Percentiles rank a stretch among this genome's conserved stretches.
These are phyloP conservation scores for Peromyscus aztecus DNA, from an alignment of 2,797 vertebrate genomes.

Conservation along the genomic window DNA sequence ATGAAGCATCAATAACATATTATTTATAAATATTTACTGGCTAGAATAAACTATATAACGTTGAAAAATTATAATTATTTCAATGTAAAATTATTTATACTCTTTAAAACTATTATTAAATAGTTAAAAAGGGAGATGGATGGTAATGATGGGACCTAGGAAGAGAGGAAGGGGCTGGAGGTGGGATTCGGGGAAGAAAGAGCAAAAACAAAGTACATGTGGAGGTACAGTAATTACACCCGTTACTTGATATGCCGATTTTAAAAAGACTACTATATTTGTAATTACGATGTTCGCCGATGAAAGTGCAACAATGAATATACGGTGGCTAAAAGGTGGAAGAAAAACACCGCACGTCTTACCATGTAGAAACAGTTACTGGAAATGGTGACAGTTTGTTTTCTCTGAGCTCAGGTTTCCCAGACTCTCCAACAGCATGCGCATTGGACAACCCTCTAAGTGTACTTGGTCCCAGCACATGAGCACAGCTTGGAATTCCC, in stretches of 20 bases:
- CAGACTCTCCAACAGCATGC: background rate
- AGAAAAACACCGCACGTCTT: background rate
- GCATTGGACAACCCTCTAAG: background rate
- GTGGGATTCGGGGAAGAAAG: background rate
- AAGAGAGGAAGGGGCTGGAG: background rate
- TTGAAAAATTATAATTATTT: background rate
- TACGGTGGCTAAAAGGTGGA: background rate
- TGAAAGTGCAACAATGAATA: background rate
- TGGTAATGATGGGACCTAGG: background rate
- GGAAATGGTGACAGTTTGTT: background rate
- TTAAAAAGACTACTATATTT: background rate
- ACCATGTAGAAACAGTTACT: background rate
- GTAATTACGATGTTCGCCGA: background rate
- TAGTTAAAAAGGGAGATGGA: background rate
- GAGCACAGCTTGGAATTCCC: background rate
- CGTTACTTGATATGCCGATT: background rate
- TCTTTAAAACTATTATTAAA: background rate
- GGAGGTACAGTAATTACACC: background rate
- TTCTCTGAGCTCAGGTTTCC: background rate
- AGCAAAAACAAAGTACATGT: background rate
- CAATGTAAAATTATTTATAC: background rate
- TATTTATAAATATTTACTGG: constrained; percentile 9
- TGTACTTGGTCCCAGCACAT: background rate
- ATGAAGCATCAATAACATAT: background rate
- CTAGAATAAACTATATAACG: constrained; percentile 25